These are phyloP conservation scores for Brachystomella parvula DNA, from an alignment of 1,140 invertebrate species.

Conservation along the genomic window DNA sequence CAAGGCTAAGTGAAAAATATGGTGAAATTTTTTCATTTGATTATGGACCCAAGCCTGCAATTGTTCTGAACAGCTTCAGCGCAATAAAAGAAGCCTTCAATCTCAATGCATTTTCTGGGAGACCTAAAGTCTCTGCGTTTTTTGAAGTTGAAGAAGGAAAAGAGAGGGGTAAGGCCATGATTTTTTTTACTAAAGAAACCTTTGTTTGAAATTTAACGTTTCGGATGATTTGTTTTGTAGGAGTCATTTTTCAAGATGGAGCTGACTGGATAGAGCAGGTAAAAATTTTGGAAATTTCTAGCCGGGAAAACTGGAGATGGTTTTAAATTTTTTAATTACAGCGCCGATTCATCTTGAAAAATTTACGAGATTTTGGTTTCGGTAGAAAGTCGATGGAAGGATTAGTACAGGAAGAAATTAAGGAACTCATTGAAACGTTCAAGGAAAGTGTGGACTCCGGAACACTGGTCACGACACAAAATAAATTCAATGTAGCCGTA, in stretches of 20 bases:
- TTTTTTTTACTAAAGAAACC: background rate
- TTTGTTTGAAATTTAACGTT: background rate
- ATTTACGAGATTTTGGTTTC: background rate
- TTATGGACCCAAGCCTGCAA: background rate
- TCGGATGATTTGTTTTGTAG: background rate
- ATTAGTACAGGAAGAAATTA: background rate
- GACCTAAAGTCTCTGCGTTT: background rate
- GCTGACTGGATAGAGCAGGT: background rate
- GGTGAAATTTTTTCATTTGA: conserved; percentile 11
- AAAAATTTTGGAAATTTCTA: too few relatives aligned
- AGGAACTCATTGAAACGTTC: background rate
- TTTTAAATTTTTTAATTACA: too few relatives aligned
- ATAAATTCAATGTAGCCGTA: conserved; percentile 10
- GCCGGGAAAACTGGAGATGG: too few relatives aligned
- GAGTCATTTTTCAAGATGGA: background rate
- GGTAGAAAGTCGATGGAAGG: background rate
- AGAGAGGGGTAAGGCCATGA: background rate
- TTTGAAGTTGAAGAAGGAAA: background rate
- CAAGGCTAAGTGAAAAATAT: conserved; percentile 15
- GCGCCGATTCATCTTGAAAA: background rate
- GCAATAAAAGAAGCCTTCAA: background rate
- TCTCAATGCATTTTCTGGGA: background rate
- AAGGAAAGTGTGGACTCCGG: background rate
- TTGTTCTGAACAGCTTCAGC: background rate
- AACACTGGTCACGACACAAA: background rate